These are phyloP conservation scores for Brenthis daphne DNA, from an alignment of 2,888 invertebrate species.

Conservation along the genomic window DNA sequence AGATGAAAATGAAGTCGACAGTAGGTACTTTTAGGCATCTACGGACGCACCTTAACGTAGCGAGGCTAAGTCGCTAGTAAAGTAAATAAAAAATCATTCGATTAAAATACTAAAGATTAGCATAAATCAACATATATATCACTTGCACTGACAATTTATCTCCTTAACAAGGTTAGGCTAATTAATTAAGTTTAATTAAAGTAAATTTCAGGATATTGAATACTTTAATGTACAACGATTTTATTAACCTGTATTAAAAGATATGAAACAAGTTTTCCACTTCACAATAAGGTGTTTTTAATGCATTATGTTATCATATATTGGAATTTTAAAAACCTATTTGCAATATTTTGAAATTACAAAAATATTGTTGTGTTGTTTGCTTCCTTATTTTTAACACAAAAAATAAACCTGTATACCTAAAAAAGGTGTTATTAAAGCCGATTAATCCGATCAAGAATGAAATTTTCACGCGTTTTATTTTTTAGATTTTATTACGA, in stretches of 20 bases:
- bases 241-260: neutral
- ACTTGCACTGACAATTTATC: constrained; percentile 8
- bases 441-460: no score
- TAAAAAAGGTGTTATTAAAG: no score
- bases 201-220: constrained; percentile 13
- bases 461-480: no score
- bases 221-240: neutral
- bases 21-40: no score
- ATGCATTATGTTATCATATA: neutral
- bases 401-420: no score
- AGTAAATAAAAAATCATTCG: neutral
- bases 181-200: constrained; percentile 1
- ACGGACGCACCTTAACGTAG: no score
- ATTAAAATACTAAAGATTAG: constrained; percentile 5
- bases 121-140: neutral
- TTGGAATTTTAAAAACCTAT: no score
- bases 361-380: no score
- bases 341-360: no score
- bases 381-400: no score
- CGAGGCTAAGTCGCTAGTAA: neutral
- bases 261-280: neutral
- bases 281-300: constrained; percentile 1
- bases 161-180: neutral
- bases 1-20: no score
- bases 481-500: no score